Evolutionary conservation across 2,888 invertebrate species (phyloP).

Genomic region (Hydroisotoma schaefferi): DNA sequence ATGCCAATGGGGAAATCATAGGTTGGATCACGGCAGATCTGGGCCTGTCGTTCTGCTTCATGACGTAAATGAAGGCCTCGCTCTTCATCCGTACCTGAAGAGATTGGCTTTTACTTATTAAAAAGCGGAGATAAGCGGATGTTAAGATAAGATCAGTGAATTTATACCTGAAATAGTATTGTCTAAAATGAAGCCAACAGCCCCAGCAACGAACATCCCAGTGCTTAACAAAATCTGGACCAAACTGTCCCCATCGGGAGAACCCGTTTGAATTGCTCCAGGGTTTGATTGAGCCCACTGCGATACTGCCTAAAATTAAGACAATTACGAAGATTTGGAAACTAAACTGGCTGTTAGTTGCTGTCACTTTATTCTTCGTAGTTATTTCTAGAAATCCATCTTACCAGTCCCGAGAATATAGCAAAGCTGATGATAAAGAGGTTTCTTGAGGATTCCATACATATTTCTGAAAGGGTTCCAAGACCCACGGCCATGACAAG

Average conservation of each 20-base stretch:
- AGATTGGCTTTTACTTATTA: too few relatives aligned
- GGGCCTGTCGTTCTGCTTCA: slow-evolving; percentile 24
- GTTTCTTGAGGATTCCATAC: slow-evolving; percentile 78
- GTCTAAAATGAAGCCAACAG: slow-evolving; percentile 68
- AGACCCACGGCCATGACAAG: slow-evolving; percentile 77
- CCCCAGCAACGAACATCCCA: slow-evolving; percentile 71
- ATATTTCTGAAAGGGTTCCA: slow-evolving; percentile 73
- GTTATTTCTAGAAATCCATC: slow-evolving; percentile 60
- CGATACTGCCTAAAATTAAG: slow-evolving; percentile 59
- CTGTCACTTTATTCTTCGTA: not conserved
- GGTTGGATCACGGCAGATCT: slow-evolving; percentile 22
- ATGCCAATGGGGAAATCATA: slow-evolving; percentile 57
- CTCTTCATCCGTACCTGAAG: slow-evolving; percentile 67
- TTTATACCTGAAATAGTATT: slow-evolving; percentile 63
- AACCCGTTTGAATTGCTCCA: slow-evolving; percentile 63
- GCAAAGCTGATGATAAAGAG: slow-evolving; percentile 84
- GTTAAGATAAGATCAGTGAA: too few relatives aligned
- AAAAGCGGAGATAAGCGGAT: too few relatives aligned
- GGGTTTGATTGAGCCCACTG: slow-evolving; percentile 68
- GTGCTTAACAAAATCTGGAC: slow-evolving; percentile 72
- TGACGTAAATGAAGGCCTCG: slow-evolving; percentile 64
- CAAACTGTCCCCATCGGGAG: slow-evolving; percentile 63
- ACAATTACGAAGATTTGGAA: slow-evolving; percentile 72
- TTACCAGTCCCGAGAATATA: slow-evolving; percentile 73
- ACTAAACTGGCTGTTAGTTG: not conserved